Percentiles rank a stretch among this genome's conserved stretches.
Evolutionary conservation across 2,113 vertebrate species (phyloP).

Genomic region (Lates calcarifer): DNA sequence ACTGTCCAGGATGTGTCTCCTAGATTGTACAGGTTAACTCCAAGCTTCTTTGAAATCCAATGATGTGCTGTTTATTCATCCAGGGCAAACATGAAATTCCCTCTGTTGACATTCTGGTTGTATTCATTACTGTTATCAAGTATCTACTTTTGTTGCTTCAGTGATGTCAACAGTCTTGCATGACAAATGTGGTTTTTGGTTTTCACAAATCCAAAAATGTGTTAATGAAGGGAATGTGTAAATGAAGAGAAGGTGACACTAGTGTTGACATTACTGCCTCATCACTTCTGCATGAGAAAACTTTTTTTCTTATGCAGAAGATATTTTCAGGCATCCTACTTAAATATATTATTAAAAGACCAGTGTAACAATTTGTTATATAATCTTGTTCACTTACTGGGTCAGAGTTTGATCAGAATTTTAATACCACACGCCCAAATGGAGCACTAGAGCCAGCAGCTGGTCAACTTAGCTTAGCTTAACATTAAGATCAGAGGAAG

Average conservation of each 20-base stretch:
- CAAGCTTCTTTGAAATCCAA: conserved; percentile 16
- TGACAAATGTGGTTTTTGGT: conserved; percentile 22
- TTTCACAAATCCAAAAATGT: conserved; percentile 13
- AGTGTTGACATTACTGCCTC: background rate
- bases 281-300: background rate
- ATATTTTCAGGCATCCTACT: background rate
- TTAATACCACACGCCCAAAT: too few relatives aligned
- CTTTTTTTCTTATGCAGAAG: too few relatives aligned
- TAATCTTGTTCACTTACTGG: too few relatives aligned
- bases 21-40: background rate
- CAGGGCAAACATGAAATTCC: conserved; percentile 1
- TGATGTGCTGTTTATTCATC: conserved; percentile 25
- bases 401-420: too few relatives aligned
- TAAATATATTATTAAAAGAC: background rate
- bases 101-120: background rate
- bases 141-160: conserved; percentile 3
- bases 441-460: too few relatives aligned
- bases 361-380: background rate
- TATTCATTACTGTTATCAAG: conserved; percentile 21
- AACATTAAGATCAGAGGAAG: too few relatives aligned
- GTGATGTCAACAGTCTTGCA: background rate
- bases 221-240: conserved; percentile 21
- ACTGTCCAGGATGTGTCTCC: conserved; percentile 3
- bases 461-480: too few relatives aligned
- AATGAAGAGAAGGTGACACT: conserved; percentile 12